Conservation (phyloP, 2,888 invertebrate species). For the Machimus rusticus region DNA sequence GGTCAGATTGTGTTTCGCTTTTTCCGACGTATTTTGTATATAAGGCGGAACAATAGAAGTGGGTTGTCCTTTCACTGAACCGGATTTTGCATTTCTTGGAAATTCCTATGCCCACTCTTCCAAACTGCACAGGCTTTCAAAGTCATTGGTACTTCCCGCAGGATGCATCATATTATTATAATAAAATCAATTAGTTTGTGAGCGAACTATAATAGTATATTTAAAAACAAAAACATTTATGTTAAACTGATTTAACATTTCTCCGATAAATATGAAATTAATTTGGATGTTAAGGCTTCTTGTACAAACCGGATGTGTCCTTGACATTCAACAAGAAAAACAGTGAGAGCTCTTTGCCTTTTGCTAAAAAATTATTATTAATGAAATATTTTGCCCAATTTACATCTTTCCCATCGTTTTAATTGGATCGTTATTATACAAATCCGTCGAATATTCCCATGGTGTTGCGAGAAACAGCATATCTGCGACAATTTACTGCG, state of each 20-base stretch:
- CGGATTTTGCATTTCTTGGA: background rate
- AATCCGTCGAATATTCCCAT: background rate
- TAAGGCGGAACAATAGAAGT: background rate
- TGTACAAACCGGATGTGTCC: background rate
- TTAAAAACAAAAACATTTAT: background rate
- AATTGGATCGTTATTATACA: background rate
- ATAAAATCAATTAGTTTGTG: background rate
- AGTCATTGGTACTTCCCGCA: background rate
- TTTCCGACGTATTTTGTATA: background rate
- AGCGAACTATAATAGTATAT: background rate
- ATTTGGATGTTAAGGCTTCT: background rate
- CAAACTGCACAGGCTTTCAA: background rate
- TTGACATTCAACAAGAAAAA: background rate
- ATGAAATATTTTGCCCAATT: background rate
- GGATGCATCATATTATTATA: background rate
- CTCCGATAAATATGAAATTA: background rate
- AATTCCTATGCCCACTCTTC: background rate
- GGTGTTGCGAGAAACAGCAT: background rate
- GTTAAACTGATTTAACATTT: background rate
- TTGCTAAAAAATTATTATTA: background rate
- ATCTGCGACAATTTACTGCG: background rate
- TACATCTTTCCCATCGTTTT: background rate
- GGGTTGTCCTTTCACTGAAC: background rate
- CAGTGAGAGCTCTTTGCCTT: background rate
- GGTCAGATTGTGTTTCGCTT: background rate